A percentile compares a stretch with the other conserved stretches of the same genome.
Conservation (phyloP, 2,113 vertebrate genomes). For the Stomatorhinus ivindoensis region DNA sequence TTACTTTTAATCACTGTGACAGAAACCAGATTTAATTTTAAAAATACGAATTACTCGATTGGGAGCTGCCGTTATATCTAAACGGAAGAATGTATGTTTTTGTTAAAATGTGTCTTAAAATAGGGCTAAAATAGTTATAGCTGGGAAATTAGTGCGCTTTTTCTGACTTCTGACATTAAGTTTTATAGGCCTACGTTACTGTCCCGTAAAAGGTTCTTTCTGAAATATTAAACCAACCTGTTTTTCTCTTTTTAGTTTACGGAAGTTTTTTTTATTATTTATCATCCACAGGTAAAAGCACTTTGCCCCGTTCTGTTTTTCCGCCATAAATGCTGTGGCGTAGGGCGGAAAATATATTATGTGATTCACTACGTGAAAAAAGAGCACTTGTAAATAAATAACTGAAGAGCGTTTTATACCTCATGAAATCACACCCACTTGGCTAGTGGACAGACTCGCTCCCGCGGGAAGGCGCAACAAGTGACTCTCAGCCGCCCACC, state of each 20-base stretch:
- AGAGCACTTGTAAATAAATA: constrained; percentile 1
- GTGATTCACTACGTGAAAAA: neutral
- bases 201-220: neutral
- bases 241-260: neutral
- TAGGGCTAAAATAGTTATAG: neutral
- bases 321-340: neutral
- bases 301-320: neutral
- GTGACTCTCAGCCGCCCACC: neutral
- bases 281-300: neutral
- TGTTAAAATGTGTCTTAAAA: neutral
- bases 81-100: neutral
- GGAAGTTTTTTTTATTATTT: neutral
- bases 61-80: neutral
- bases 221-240: neutral
- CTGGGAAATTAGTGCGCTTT: neutral
- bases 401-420: neutral
- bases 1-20: neutral
- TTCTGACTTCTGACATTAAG: neutral
- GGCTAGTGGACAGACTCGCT: neutral
- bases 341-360: neutral
- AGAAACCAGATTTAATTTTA: neutral
- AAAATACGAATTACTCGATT: neutral
- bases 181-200: neutral
- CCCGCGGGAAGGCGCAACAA: constrained; percentile 9
- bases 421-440: constrained; percentile 11